Conservation (phyloP, 2,797 vertebrate genomes). For the Sebastes iracundus region DNA sequence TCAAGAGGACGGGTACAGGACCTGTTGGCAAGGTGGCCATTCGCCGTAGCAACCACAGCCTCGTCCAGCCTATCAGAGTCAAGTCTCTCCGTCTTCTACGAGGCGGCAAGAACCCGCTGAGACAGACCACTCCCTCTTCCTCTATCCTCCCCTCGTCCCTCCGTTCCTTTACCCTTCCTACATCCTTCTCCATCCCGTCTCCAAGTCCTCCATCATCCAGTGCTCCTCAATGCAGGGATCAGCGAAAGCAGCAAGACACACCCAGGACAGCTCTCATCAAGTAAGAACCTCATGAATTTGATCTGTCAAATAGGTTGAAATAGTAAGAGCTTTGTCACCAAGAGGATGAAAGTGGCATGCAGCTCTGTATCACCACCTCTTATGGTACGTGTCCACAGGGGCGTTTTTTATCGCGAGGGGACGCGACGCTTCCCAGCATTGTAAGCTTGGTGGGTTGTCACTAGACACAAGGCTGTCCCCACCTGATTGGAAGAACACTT, state of each 20-base stretch:
- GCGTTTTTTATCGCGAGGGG: no score
- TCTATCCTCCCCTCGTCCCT: slow-evolving; percentile 7
- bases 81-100: slow-evolving; percentile 46
- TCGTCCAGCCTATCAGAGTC: slow-evolving; percentile 23
- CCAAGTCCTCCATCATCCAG: not conserved
- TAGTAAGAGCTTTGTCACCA: not conserved
- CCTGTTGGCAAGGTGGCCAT: slow-evolving; percentile 27
- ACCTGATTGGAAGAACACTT: no score
- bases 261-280: slow-evolving; percentile 58
- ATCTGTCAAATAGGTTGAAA: not conserved
- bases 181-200: not conserved
- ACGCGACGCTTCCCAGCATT: no score
- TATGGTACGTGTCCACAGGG: no score
- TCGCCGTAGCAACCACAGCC: slow-evolving; percentile 48
- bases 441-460: no score
- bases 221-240: not conserved
- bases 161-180: slow-evolving; percentile 1
- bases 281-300: slow-evolving; percentile 31
- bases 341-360: not conserved
- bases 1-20: slow-evolving; percentile 46
- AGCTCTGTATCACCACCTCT: no score
- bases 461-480: no score
- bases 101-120: not conserved
- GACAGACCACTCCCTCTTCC: not conserved
- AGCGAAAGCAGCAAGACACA: slow-evolving; percentile 2